These are phyloP conservation scores for Alosa sapidissima DNA, from an alignment of 2,797 vertebrate genomes.

Conservation along the genomic window DNA sequence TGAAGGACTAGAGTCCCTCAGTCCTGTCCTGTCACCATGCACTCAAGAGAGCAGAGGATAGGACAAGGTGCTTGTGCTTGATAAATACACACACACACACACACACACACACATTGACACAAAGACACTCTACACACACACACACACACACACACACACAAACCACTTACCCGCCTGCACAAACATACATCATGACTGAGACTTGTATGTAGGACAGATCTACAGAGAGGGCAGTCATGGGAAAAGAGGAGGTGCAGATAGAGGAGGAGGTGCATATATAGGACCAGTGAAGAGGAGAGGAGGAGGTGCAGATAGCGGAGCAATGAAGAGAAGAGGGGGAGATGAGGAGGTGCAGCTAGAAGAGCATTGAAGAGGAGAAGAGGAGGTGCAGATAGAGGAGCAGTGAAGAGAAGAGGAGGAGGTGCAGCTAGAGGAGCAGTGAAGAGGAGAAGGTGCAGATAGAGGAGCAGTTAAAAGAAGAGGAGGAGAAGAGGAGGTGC, in stretches of 20 bases:
- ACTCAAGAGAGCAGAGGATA: background rate
- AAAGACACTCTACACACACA: background rate
- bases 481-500: background rate
- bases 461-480: background rate
- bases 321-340: background rate
- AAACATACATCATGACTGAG: too few relatives aligned
- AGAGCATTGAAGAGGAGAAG: background rate
- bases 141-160: background rate
- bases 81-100: background rate
- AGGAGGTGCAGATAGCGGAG: background rate
- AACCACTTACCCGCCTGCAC: background rate
- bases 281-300: background rate
- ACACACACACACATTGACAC: too few relatives aligned
- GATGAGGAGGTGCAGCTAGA: background rate
- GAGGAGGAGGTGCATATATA: background rate
- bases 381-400: background rate
- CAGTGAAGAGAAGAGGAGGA: background rate
- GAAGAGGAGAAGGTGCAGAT: background rate
- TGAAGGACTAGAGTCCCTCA: background rate
- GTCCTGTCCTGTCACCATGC: background rate
- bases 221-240: too few relatives aligned
- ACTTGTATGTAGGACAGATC: too few relatives aligned
- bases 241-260: background rate
- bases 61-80: background rate
- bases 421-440: background rate